These are phyloP conservation scores for Acromyrmex echinatior DNA, from an alignment of 1,140 invertebrate genomes.

Conservation along the genomic window DNA sequence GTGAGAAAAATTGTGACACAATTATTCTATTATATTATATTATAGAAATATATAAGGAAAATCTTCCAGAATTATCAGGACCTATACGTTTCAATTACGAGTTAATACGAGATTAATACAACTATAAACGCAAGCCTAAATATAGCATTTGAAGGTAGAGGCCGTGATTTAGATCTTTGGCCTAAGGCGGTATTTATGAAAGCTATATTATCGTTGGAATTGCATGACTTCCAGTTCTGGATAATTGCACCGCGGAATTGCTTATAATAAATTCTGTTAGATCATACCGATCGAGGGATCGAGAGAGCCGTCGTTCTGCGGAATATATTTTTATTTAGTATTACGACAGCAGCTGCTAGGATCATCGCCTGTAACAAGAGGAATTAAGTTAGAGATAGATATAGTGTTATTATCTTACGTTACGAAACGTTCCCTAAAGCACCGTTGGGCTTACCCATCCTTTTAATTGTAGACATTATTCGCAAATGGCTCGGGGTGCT, in stretches of 20 bases:
- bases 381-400: slow-evolving; percentile 50
- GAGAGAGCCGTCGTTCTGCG: slow-evolving; percentile 2
- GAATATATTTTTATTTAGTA: slow-evolving; percentile 26
- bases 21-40: no score
- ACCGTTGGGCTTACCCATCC: slow-evolving; percentile 6
- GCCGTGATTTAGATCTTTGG: slow-evolving; percentile 7
- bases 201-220: slow-evolving; percentile 45
- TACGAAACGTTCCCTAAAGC: slow-evolving; percentile 51
- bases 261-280: slow-evolving; percentile 48
- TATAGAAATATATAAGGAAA: no score
- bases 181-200: slow-evolving; percentile 21
- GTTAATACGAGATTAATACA: background rate
- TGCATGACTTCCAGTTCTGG: slow-evolving; percentile 44
- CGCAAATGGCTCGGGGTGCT: slow-evolving; percentile 44
- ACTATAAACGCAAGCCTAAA: slow-evolving; percentile 11
- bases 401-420: slow-evolving; percentile 46
- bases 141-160: slow-evolving; percentile 11
- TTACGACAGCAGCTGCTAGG: slow-evolving; percentile 23
- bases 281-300: slow-evolving; percentile 39
- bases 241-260: slow-evolving; percentile 36
- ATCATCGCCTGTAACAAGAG: slow-evolving; percentile 39
- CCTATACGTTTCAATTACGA: no score
- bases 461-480: slow-evolving; percentile 64
- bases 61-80: background rate
- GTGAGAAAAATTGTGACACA: no score